Evolutionary conservation across 2,797 vertebrate genomes (phyloP).

Genomic region (Oreochromis grahami): DNA sequence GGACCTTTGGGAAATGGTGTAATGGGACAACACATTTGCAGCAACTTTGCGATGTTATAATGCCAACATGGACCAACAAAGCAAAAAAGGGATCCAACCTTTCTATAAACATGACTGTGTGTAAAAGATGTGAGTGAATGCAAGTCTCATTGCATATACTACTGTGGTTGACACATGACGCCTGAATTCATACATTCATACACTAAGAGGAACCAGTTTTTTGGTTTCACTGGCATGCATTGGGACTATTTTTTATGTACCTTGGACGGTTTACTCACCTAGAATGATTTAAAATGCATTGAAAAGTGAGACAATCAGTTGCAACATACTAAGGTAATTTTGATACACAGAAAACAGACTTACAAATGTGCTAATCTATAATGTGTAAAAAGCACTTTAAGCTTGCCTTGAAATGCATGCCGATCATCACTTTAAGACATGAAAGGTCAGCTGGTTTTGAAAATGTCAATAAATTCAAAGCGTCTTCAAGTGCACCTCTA

Average conservation of each 20-base stretch:
- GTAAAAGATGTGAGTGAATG: background rate
- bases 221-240: background rate
- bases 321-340: background rate
- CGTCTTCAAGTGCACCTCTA: background rate
- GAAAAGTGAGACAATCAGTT: background rate
- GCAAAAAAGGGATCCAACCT: background rate
- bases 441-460: background rate
- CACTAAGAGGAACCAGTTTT: background rate
- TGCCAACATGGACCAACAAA: background rate
- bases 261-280: background rate
- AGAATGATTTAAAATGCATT: background rate
- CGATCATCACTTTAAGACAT: background rate
- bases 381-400: background rate
- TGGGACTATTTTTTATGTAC: background rate
- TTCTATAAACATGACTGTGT: background rate
- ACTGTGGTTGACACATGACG: background rate
- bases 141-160: background rate
- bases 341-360: background rate
- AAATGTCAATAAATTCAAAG: background rate
- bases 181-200: background rate
- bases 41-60: background rate
- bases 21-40: constrained; percentile 28
- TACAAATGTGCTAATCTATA: background rate
- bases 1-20: background rate
- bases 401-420: background rate